Evolutionary conservation across 1,140 invertebrate genomes (phyloP), one percentile per base, ranked within the genome.

Genomic region (Cydia amplana): DNA sequence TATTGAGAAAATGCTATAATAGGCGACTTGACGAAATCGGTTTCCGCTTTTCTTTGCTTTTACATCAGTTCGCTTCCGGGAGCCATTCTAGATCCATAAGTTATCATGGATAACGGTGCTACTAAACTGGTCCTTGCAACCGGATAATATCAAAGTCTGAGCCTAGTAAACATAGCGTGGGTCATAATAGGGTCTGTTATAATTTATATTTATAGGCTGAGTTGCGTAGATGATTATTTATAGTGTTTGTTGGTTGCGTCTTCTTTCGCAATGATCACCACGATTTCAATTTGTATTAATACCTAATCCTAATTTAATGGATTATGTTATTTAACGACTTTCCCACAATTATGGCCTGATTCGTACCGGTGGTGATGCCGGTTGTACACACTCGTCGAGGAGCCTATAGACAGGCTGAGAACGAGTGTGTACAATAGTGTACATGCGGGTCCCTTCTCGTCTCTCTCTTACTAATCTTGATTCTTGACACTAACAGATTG

Each of bases 101-200:
- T 60, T 60, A 60, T 55, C 51, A 18, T 18, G 16, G n/a, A 55
- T 60, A 60, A 60, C 55, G 55, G 55, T 60, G 55, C 55, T 23
- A 60, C 18, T 60, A 60, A 60, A 60, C 55, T 60, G 55, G 55
- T 60, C 55, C 20, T 23, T 60, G 7, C 2, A 60, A 60, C 55
- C 55, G 55, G 55, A 23, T 60, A 60, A 60, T 60, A 60, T 60
- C 51, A 55, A 60, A 60, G 55, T 60, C 18, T 23, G 20, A 23
- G 55, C n/a, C 55, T 60, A 23, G 55, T 60, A 60, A 60, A 20
- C 55, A 40, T 40, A 60, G 55, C 55, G 55, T 60, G 55, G 55
- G 55, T 60, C 55, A 60, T 60, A 60, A 60, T 60, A 60, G 55
- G 55, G 55, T 60, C 55, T 60, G 55, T 55, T 55, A 18, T 5